Percentiles rank a stretch among this genome's conserved stretches.
These are phyloP conservation scores for Melanotaenia boesemani DNA, from an alignment of 2,797 vertebrate species.

Conservation along the genomic window DNA sequence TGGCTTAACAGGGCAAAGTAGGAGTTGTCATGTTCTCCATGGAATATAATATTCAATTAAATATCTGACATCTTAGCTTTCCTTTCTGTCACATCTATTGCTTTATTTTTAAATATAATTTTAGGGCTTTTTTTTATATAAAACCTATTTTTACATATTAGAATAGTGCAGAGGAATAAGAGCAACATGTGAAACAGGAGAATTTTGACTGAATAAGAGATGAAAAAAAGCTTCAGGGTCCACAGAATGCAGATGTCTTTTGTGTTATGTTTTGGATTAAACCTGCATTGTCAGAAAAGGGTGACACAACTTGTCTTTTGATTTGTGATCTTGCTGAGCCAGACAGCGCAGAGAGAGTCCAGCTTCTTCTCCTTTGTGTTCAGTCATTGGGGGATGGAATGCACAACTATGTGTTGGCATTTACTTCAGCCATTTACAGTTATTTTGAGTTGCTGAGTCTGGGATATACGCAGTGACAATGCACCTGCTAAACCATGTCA, in stretches of 20 bases:
- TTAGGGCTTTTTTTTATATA: neutral
- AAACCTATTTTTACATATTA: neutral
- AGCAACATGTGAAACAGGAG: neutral
- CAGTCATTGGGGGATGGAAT: neutral
- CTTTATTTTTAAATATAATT: neutral
- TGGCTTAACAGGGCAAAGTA: conserved; percentile 55
- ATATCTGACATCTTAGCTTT: conserved; percentile 34
- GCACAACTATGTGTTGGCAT: neutral
- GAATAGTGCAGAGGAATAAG: neutral
- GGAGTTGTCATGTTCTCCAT: conserved; percentile 29
- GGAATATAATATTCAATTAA: conserved; percentile 44
- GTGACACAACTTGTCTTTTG: neutral
- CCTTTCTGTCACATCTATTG: conserved; percentile 22
- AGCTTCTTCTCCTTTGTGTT: neutral
- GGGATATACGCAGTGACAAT: neutral
- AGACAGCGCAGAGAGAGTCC: neutral
- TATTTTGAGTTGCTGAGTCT: neutral
- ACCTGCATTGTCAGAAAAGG: neutral
- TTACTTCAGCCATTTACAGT: neutral
- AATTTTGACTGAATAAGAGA: neutral
- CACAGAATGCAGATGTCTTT: neutral
- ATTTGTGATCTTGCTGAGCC: neutral
- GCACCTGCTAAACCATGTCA: neutral
- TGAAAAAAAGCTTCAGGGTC: neutral
- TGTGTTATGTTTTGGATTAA: neutral